phyloP scores from a whole-genome alignment of 2,113 vertebrate species.

The Vimba vimba region DNA sequence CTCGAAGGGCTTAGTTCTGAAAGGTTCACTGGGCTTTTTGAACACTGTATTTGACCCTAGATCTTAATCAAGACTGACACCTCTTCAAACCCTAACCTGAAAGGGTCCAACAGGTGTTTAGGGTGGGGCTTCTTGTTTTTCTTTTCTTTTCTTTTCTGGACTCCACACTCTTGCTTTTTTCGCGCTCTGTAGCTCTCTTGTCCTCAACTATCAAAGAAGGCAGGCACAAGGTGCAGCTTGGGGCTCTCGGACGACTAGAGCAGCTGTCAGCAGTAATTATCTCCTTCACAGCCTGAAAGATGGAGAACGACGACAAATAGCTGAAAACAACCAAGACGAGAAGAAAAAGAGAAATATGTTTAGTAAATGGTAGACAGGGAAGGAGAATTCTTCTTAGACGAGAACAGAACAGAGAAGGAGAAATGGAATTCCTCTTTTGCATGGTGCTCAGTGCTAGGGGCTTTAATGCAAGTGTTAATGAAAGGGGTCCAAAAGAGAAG shows the following conservation, averaged over 20 bases:
- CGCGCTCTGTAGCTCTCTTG: slow-evolving; percentile 55
- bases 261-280: slow-evolving; percentile 99
- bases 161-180: slow-evolving; percentile 46
- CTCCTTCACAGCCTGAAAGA: slow-evolving; percentile 80
- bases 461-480: slow-evolving; percentile 84
- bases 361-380: not conserved
- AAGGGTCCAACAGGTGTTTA: slow-evolving; percentile 87
- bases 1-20: not conserved
- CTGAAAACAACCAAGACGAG: slow-evolving; percentile 35
- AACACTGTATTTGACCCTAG: slow-evolving; percentile 28
- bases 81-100: slow-evolving; percentile 81
- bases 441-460: slow-evolving; percentile 67
- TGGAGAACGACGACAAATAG: slow-evolving; percentile 56
- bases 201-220: slow-evolving; percentile 81
- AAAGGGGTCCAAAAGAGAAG: slow-evolving; percentile 82
- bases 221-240: slow-evolving; percentile 83
- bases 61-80: slow-evolving; percentile 82
- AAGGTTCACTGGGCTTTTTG: slow-evolving; percentile 28
- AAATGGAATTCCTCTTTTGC: slow-evolving; percentile 73
- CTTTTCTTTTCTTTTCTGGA: slow-evolving; percentile 66
- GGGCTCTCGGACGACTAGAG: slow-evolving; percentile 87
- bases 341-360: slow-evolving; percentile 59
- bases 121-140: slow-evolving; percentile 75
- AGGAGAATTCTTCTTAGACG: not conserved
- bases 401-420: slow-evolving; percentile 34